Evolutionary conservation across 2,888 invertebrate species (phyloP), one percentile per base, ranked within the genome.

Genomic region (Microplitis manilae): DNA sequence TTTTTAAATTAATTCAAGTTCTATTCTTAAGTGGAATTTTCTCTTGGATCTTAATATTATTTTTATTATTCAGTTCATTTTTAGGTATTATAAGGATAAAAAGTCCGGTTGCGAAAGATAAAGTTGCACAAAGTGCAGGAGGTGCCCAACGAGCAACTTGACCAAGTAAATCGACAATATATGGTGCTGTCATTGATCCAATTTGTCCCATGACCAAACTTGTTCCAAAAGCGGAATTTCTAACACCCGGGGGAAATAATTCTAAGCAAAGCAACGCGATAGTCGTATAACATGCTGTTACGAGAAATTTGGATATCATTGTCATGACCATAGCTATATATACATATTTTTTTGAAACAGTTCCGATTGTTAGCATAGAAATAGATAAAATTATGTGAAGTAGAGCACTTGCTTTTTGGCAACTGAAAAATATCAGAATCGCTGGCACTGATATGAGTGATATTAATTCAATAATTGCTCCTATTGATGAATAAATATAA

Each of bases 171-270:
- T 50, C 50, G 4, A 50, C 50, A 13, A 50, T 13, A 50, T 50
- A 50, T 4, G 50, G 50, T 50, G 50, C 50, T 50, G 9, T 13
- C 50, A 50, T 50, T 8, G 50, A 13, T 8, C 50, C 50, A 13
- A 50, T 50, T 50, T 50, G 50, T 5, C 50, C 50, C 50, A 50
- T 13, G 13, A 50, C 50, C 13, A 50, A 50, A 13, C 50, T 50
- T 13, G 50, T 50, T 1, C 93, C 93, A 8, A 93, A 87, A 0
- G 93, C 93, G 2, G 92, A 91, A 84, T 92, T 93, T 62, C 50
- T 50, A 50, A 50, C 50, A 2, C 50, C 50, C 2, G 50, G 50
- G 13, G 50, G 50, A 5, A 50, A 50, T 50, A 50, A 50, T 50
- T 50, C 50, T 50, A 13, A 50, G 13, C 9, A 8, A 50, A 50